These are phyloP conservation scores for Struthidea cinerea DNA, from an alignment of 2,113 vertebrate genomes.

Conservation along the genomic window DNA sequence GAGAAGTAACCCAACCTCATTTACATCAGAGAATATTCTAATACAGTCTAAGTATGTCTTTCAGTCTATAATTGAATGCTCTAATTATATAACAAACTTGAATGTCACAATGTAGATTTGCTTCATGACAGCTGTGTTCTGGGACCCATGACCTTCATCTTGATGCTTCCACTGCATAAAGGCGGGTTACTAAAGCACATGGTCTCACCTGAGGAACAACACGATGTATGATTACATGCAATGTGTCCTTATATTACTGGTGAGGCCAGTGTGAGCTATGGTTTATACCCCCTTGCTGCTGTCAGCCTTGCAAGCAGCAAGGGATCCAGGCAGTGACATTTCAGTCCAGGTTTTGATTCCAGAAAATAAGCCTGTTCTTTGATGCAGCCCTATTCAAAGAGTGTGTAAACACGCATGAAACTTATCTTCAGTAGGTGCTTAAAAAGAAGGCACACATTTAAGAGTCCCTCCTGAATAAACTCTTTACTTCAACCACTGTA, in stretches of 20 bases:
- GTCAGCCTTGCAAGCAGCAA: background rate
- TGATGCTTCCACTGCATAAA: background rate
- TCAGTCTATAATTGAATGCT: slow-evolving; percentile 20
- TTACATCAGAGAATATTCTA: background rate
- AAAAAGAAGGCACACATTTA: background rate
- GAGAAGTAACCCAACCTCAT: slow-evolving; percentile 15
- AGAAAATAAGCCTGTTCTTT: background rate
- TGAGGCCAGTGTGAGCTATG: background rate
- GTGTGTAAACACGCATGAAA: background rate
- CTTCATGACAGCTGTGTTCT: background rate
- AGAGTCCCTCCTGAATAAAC: background rate
- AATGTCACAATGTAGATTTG: background rate
- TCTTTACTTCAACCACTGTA: background rate
- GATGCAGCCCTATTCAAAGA: background rate
- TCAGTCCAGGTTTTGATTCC: background rate
- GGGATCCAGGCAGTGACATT: background rate
- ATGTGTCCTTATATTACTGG: background rate
- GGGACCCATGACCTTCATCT: background rate
- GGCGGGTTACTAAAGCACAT: background rate
- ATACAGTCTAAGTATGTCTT: background rate
- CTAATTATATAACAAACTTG: slow-evolving; percentile 17
- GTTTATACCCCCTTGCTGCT: background rate
- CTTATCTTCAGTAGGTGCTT: background rate
- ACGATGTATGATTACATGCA: no score
- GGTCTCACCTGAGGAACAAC: background rate